Conservation (phyloP, 2,113 vertebrate genomes). For the Ellobius talpinus region DNA sequence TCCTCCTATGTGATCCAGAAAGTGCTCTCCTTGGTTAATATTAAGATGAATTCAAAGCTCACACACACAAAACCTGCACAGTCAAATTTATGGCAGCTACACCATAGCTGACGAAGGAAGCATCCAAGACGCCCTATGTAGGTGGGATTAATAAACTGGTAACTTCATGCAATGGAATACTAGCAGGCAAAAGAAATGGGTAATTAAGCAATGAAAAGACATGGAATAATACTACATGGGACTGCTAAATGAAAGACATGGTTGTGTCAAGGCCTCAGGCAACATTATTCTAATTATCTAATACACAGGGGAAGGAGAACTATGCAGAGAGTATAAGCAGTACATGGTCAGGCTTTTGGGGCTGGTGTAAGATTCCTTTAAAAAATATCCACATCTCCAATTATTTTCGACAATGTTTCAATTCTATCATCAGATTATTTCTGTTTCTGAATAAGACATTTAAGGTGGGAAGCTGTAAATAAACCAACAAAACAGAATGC, state of each 20-base stretch:
- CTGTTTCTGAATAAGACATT: not conserved
- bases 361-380: not conserved
- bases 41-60: not conserved
- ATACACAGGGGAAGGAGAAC: not conserved
- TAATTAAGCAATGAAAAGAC: not conserved
- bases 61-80: not conserved
- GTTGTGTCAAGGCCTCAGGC: not conserved
- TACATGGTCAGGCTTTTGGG: not conserved
- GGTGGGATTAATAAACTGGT: not conserved
- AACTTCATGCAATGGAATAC: not conserved
- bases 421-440: not conserved
- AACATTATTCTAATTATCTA: not conserved
- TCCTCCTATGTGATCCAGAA: not conserved
- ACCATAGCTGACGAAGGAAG: not conserved
- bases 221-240: not conserved
- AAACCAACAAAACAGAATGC: not conserved
- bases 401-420: not conserved
- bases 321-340: not conserved
- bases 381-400: not conserved
- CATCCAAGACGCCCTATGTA: not conserved
- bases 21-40: not conserved
- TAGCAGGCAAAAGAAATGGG: not conserved
- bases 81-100: not conserved
- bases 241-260: not conserved
- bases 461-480: not conserved